These are phyloP conservation scores for Sisyra nigra DNA, from an alignment of 2,888 invertebrate genomes.

Conservation along the genomic window DNA sequence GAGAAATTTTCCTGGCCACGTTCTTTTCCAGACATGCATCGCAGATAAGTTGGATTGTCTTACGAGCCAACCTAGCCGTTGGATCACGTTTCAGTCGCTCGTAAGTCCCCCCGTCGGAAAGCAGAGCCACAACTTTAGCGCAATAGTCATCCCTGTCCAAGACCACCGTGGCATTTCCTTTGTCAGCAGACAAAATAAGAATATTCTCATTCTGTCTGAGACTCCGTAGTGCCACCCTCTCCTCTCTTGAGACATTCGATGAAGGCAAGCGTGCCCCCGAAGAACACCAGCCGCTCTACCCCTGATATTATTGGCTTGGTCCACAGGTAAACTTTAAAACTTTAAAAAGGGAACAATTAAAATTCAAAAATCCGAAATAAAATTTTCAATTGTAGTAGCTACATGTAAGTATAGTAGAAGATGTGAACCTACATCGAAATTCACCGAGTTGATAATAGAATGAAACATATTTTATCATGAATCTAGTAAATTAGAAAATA, in stretches of 20 bases:
- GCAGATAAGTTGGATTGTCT: neutral
- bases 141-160: neutral
- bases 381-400: no score
- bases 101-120: neutral
- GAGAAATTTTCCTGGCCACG: neutral
- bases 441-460: no score
- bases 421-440: no score
- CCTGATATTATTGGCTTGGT: no score
- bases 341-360: no score
- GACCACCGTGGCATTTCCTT: neutral
- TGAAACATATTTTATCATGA: no score
- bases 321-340: no score
- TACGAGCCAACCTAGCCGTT: neutral
- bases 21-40: neutral
- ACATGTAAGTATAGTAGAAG: no score
- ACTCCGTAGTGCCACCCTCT: neutral
- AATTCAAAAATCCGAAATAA: no score
- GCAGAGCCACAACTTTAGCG: neutral
- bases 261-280: neutral
- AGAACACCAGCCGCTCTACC: no score
- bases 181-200: neutral
- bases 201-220: neutral
- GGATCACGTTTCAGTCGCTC: neutral
- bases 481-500: no score
- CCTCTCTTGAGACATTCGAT: neutral